Evolutionary conservation across 2,888 invertebrate species (phyloP), one percentile per base, ranked within the genome.

Genomic region (Malachius bipustulatus): DNA sequence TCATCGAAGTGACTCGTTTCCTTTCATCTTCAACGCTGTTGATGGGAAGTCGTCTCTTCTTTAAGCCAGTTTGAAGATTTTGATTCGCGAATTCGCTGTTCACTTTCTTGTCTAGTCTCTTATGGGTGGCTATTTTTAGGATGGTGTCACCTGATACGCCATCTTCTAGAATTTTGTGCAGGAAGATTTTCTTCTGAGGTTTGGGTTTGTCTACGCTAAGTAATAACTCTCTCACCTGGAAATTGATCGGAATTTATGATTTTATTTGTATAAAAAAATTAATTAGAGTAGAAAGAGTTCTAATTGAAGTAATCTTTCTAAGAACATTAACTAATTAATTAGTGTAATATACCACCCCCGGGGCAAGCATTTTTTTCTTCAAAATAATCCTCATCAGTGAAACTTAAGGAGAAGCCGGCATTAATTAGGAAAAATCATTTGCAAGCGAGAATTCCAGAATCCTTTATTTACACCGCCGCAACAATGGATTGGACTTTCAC

Each of bases 141-240:
- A 43, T 43, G 4, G 43, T 43, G 16, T 45, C 41, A 14, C 39
- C 37, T 12, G 36, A 19, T 30, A 37, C 43, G 32, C 33, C 42
- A 35, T 48, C 44, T 14, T 51, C 44, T 27, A 52, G 45, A 1
- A 52, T 26, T 12, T 42, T 38, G 24, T 19, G 6, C 6, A 6
- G n/a, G n/a, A 19, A 6, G n/a, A 8, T 19, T 14, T 41, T 44
- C 35, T 50, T 51, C n/a, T 49, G 45, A n/a, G 39, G 30, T 35
- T 45, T 44, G 30, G 51, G 46, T 14, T 49, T 37, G 29, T 55
- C 53, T 47, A 57, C 47, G 4, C 50, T 45, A 3, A 45, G 40
- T 14, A 57, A 51, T 26, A 56, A 41, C 32, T 49, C 47, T 29
- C 47, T 50, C 1, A 55, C 51, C 34, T 51, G 11, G 6, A 28